Conservation (phyloP, 2,888 invertebrate species). For the Helicoverpa assulta region DNA sequence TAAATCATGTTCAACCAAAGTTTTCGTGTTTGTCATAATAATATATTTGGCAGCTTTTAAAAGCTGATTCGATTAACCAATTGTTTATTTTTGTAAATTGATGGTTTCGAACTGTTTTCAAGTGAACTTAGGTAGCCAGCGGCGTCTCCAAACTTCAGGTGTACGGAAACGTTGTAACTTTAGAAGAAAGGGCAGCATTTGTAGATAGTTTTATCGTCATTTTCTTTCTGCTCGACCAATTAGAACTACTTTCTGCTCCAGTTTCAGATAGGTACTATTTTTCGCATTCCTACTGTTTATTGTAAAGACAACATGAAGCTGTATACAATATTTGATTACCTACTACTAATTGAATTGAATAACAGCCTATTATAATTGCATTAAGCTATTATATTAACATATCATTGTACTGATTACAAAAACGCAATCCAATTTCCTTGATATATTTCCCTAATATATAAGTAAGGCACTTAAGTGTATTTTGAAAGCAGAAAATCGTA, state of each 20-base stretch:
- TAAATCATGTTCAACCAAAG: conserved; percentile 38
- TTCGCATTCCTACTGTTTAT: no score
- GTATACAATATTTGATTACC: no score
- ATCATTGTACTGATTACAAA: neutral
- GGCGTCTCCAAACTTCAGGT: conserved; percentile 6
- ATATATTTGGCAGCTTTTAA: conserved; percentile 11
- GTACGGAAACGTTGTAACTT: neutral
- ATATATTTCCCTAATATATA: conserved; percentile 5
- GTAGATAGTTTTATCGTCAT: neutral
- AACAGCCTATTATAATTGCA: neutral
- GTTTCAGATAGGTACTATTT: no score
- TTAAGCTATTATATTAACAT: conserved; percentile 5
- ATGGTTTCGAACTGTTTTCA: neutral
- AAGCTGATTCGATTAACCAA: conserved; percentile 11
- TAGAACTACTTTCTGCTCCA: no score
- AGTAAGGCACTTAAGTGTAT: conserved; percentile 12
- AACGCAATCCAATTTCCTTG: conserved; percentile 19
- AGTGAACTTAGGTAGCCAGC: neutral
- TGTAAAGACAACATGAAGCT: no score
- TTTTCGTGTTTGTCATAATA: conserved; percentile 33
- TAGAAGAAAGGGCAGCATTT: neutral
- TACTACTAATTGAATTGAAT: no score
- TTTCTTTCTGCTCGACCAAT: neutral
- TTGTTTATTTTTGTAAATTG: neutral
- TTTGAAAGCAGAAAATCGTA: conserved; percentile 23